These are phyloP conservation scores for Cotesia vestalis DNA, from an alignment of 1,140 invertebrate genomes.

Conservation along the genomic window DNA sequence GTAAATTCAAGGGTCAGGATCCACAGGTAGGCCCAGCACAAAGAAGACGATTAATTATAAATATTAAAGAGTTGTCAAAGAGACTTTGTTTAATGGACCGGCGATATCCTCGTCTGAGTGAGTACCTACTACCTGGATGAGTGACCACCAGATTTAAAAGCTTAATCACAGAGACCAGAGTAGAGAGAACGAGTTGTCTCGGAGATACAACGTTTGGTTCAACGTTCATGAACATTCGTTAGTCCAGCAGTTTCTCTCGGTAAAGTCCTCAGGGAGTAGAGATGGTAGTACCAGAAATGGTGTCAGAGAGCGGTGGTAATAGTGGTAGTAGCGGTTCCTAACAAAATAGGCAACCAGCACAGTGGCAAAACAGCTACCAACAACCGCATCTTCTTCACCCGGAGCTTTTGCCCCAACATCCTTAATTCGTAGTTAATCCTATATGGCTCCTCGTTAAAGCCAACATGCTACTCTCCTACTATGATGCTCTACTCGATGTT, in stretches of 20 bases:
- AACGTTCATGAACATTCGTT: not conserved
- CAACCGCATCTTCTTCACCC: conserved; percentile 5
- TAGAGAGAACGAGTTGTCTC: not conserved
- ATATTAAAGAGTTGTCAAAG: conserved; percentile 35
- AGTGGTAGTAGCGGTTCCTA: not conserved
- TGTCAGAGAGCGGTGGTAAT: no score
- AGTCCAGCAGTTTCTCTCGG: not conserved
- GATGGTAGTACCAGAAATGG: no score
- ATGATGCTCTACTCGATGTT: not conserved
- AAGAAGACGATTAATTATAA: conserved; percentile 12
- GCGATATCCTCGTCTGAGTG: conserved; percentile 1
- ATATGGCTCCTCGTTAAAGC: conserved; percentile 20
- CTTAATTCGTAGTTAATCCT: conserved; percentile 31
- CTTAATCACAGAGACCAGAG: conserved; percentile 29
- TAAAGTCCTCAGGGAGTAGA: not conserved
- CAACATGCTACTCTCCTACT: conserved; percentile 15
- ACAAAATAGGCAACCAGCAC: not conserved
- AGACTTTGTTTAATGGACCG: conserved; percentile 23
- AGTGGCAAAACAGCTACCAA: conserved; percentile 10
- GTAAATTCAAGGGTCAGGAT: not conserved
- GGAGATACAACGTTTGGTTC: conserved; percentile 23
- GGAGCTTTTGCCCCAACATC: conserved; percentile 20
- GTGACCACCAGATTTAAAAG: conserved; percentile 30
- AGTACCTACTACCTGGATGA: conserved; percentile 21
- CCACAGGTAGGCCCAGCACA: not conserved